Percentiles rank a stretch among this genome's conserved stretches.
Conservation (phyloP, 2,888 invertebrate genomes). For the Ophonus ardosiacus region DNA sequence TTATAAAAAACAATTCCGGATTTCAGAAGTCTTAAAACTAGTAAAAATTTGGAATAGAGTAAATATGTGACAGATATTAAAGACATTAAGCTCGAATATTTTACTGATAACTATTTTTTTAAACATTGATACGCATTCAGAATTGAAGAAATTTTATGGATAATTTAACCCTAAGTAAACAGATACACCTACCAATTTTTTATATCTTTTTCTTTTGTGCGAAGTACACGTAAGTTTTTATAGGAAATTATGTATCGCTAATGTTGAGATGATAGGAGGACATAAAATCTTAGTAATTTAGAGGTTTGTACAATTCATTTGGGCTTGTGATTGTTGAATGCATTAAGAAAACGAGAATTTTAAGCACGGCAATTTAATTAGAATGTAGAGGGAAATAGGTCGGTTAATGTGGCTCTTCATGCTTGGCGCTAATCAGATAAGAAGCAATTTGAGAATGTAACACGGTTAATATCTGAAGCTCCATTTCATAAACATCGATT, state of each 20-base stretch:
- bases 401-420: slow-evolving; percentile 75
- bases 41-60: too few relatives aligned
- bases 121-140: too few relatives aligned
- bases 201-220: too few relatives aligned
- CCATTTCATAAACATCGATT: slow-evolving; percentile 76
- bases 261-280: slow-evolving; percentile 1
- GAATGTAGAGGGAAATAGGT: slow-evolving; percentile 73
- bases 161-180: neutral
- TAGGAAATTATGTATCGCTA: neutral
- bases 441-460: slow-evolving; percentile 76
- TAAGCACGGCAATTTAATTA: slow-evolving; percentile 73
- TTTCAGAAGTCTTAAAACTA: too few relatives aligned
- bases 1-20: too few relatives aligned
- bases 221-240: neutral
- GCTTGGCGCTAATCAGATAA: slow-evolving; percentile 73
- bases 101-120: too few relatives aligned
- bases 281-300: slow-evolving; percentile 56
- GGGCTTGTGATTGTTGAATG: slow-evolving; percentile 67
- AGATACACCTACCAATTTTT: neutral
- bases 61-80: too few relatives aligned
- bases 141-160: too few relatives aligned
- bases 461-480: slow-evolving; percentile 74
- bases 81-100: too few relatives aligned
- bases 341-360: slow-evolving; percentile 69
- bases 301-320: slow-evolving; percentile 63